Evolutionary conservation across 2,888 invertebrate species (phyloP).

Genomic region (Andrena marginata): DNA sequence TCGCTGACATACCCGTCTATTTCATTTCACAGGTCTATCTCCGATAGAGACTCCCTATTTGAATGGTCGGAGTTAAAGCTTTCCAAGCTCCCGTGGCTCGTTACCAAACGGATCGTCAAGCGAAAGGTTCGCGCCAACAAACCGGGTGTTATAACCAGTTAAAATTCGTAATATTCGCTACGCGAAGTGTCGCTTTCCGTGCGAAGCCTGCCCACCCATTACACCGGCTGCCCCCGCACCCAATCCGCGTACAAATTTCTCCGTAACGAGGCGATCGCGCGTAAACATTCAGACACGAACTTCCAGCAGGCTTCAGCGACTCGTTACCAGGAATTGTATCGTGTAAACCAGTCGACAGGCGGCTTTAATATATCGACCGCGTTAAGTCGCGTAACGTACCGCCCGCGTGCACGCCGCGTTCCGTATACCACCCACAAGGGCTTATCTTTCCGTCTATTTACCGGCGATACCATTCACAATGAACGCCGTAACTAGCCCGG

Average conservation of each 20-base stretch:
- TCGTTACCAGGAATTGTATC: conserved; percentile 25
- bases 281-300: conserved; percentile 7
- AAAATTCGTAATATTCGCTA: too few species aligned
- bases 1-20: too few species aligned
- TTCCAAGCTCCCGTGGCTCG: too few species aligned
- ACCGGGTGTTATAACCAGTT: too few species aligned
- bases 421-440: conserved; percentile 49
- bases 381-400: conserved; percentile 13
- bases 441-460: conserved; percentile 59
- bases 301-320: neutral
- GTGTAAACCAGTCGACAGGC: conserved; percentile 15
- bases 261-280: neutral
- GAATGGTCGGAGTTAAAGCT: too few species aligned
- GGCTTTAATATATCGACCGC: conserved; percentile 10
- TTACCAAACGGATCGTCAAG: too few species aligned
- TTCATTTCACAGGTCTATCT: too few species aligned
- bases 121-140: too few species aligned
- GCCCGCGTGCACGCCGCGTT: conserved; percentile 17
- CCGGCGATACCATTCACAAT: conserved; percentile 53
- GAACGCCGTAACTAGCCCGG: conserved; percentile 54
- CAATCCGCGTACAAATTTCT: conserved; percentile 14
- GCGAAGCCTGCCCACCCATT: neutral
- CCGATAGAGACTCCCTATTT: too few species aligned
- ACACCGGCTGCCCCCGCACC: neutral
- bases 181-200: neutral